These are phyloP conservation scores for Aurelia sp. DNA, from an alignment of 30 jellyfish, hydroid and myxozoan species.

Conservation along the genomic window DNA sequence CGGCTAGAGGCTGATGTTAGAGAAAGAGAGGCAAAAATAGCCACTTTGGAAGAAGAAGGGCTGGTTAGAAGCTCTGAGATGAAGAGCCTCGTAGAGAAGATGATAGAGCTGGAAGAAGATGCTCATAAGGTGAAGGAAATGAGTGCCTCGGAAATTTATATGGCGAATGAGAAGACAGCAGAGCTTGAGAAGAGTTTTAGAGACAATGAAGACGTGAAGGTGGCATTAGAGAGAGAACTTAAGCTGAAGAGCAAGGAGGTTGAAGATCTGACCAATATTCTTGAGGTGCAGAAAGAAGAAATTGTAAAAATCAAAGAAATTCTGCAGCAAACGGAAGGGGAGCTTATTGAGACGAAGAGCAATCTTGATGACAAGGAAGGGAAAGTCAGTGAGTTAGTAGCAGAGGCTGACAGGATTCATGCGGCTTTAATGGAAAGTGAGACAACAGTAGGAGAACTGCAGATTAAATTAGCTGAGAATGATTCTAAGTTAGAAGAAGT, in stretches of 20 bases:
- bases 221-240: constrained; percentile 4
- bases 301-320: background rate
- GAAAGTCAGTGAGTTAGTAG: background rate
- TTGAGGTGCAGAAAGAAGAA: constrained; percentile 33
- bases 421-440: background rate
- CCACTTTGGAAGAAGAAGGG: constrained; percentile 19
- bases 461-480: background rate
- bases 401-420: background rate
- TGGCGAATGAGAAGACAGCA: constrained; percentile 46
- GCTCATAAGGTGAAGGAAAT: background rate
- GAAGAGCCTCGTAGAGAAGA: background rate
- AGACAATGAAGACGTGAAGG: constrained; percentile 14
- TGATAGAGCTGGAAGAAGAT: constrained; percentile 31
- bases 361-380: background rate
- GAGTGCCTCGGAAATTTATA: constrained; percentile 33
- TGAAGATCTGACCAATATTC: constrained; percentile 18
- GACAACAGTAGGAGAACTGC: background rate
- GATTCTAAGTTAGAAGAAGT: background rate
- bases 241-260: constrained; percentile 1
- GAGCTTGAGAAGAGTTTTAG: constrained; percentile 24
- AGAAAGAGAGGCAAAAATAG: constrained; percentile 4
- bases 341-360: constrained; percentile 1
- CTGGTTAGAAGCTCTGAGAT: background rate
- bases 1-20: constrained; percentile 20
- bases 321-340: constrained; percentile 30